These are phyloP conservation scores for Phortica magna DNA, from an alignment of 2,888 invertebrate species.

Conservation along the genomic window DNA sequence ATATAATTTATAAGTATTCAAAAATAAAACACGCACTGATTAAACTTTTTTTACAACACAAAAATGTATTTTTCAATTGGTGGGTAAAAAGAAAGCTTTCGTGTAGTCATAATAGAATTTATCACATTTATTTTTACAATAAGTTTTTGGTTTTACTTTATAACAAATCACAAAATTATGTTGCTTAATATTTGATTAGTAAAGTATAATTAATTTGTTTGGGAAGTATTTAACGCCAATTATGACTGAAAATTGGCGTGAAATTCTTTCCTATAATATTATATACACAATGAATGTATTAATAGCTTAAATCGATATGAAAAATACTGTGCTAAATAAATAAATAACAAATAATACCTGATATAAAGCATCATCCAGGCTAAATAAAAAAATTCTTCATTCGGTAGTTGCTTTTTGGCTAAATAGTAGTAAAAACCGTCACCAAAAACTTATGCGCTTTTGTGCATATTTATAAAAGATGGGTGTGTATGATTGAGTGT, in stretches of 20 bases:
- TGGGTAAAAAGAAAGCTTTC: background rate
- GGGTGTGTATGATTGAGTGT: background rate
- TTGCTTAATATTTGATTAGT: background rate
- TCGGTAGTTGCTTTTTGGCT: background rate
- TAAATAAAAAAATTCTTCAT: background rate
- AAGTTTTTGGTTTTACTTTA: constrained; percentile 32
- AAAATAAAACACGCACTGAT: constrained; percentile 21
- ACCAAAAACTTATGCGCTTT: background rate
- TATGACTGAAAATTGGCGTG: background rate
- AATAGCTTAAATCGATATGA: background rate
- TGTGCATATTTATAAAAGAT: background rate
- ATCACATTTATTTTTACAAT: constrained; percentile 41
- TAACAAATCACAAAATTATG: constrained; percentile 8
- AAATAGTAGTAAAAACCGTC: background rate
- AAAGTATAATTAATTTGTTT: background rate
- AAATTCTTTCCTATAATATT: background rate
- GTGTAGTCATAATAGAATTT: constrained; percentile 11
- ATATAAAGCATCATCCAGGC: background rate
- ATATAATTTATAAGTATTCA: constrained; percentile 38
- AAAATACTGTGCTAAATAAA: constrained; percentile 20
- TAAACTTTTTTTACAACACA: constrained; percentile 7
- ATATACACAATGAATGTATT: constrained; percentile 10
- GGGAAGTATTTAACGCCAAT: background rate
- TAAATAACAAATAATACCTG: background rate
- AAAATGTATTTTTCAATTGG: background rate